Base-by-base conservation (phyloP, 1,140 invertebrate species). In the Schmidtea mediterranea region DNA sequence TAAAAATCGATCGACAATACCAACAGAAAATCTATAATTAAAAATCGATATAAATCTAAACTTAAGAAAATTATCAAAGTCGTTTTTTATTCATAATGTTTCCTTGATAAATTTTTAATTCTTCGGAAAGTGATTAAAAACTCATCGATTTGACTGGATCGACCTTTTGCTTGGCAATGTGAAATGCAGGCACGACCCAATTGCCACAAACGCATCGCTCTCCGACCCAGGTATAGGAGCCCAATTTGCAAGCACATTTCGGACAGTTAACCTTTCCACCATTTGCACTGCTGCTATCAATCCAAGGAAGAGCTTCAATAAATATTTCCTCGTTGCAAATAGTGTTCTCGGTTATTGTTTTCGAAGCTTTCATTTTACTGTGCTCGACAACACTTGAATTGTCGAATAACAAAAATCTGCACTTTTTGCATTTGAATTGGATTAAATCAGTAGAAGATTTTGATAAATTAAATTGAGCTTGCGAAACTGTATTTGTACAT, bases 101-200 rank as follows among this genome's bases (percentile, higher is more conserved):
- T n/a, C n/a, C n/a, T n/a, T n/a, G n/a, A n/a, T n/a, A n/a, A n/a
- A n/a, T n/a, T n/a, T n/a, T n/a, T n/a, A n/a, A n/a, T n/a, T n/a
- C n/a, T n/a, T n/a, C n/a, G n/a, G n/a, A n/a, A n/a, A n/a, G n/a
- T n/a, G n/a, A n/a, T n/a, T n/a, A n/a, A n/a, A n/a, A n/a, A n/a
- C n/a, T n/a, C n/a, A n/a, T n/a, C n/a, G 26, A 32, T 32, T 40
- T 40, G n/a, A 16, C 15, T 40, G n/a, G n/a, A 40, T 62, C 61
- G 2, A 62, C 60, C 51, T 62, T 62, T 15, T 51, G 46, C 38
- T 41, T 56, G 21, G 59, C 55, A 41, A 65, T 61, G 49, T 65
- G 63, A 52, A 65, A 64, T 21, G 61, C 60, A 19, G 63, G 63
- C 1, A 57, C 57, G 6, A 65, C 56, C 62, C 62, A 65, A 1